Conservation (phyloP, 53 echinoderm and acorn worm genomes). For the Luidia sarsii region DNA sequence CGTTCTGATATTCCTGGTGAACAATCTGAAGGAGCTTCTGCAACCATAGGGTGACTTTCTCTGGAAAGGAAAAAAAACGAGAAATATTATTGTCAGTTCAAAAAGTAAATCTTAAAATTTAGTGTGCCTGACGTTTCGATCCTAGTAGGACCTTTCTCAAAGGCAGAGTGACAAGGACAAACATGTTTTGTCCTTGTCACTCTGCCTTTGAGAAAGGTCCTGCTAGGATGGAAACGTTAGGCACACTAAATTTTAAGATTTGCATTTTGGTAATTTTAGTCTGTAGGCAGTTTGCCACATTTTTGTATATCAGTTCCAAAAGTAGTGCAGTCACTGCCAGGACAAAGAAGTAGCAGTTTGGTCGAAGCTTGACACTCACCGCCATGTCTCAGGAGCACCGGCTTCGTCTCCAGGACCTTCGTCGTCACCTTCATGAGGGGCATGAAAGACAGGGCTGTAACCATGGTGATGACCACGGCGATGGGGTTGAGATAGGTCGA, state of each 20-base stretch:
- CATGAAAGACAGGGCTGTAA: conserved; percentile 18
- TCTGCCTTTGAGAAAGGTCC: no score
- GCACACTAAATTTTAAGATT: no score
- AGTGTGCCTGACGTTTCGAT: no score
- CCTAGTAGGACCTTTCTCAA: no score
- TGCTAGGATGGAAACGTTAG: no score
- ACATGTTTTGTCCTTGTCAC: no score
- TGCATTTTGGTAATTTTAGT: no score
- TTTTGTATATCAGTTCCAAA: no score
- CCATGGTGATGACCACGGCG: conserved; percentile 14
- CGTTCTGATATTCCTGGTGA: conserved; percentile 71
- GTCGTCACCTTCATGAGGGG: conserved; percentile 11
- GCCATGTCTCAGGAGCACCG: conserved; percentile 6
- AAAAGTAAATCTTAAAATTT: no score
- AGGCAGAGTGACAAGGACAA: no score
- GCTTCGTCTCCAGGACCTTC: conserved; percentile 1
- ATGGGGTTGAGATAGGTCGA: conserved; percentile 42
- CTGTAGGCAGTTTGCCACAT: no score
- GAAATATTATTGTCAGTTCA: neutral
- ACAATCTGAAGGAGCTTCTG: conserved; percentile 76
- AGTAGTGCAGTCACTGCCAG: neutral
- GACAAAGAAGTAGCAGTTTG: neutral
- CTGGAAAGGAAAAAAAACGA: conserved; percentile 30
- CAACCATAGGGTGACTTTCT: conserved; percentile 42
- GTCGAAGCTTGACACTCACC: no score